Conservation (phyloP, 2,888 invertebrate genomes). For the Choristoneura rosaceana region DNA sequence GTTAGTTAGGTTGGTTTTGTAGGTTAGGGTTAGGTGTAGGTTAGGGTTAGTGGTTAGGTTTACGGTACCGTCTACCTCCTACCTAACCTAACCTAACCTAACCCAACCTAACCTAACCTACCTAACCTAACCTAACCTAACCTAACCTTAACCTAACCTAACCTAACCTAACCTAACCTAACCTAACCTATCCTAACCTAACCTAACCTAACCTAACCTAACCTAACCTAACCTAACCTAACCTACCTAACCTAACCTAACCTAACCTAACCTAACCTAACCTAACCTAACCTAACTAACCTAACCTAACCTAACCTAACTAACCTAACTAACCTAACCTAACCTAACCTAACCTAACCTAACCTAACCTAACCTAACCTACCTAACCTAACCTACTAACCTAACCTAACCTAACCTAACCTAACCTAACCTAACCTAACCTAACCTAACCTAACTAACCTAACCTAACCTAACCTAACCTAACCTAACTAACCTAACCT, state of each 20-base stretch:
- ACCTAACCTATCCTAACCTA: conserved; percentile 40
- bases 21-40: too few species aligned
- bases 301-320: conserved; percentile 47
- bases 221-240: conserved; percentile 41
- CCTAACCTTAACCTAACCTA: conserved; percentile 40
- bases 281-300: conserved; percentile 27
- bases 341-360: conserved; percentile 40
- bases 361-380: too few species aligned
- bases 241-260: conserved; percentile 38
- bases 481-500: not conserved
- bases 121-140: conserved; percentile 41
- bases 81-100: conserved; percentile 39
- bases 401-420: conserved; percentile 46
- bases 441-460: conserved; percentile 27
- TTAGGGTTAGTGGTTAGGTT: too few species aligned
- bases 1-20: too few species aligned
- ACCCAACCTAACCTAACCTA: conserved; percentile 41
- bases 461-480: too few species aligned
- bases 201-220: conserved; percentile 23
- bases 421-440: conserved; percentile 1
- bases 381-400: conserved; percentile 36
- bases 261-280: conserved; percentile 43
- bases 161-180: conserved; percentile 42
- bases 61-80: too few species aligned
- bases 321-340: conserved; percentile 44